These are phyloP conservation scores for Nasonia longicornis DNA, from an alignment of 1,140 invertebrate genomes.

Conservation along the genomic window DNA sequence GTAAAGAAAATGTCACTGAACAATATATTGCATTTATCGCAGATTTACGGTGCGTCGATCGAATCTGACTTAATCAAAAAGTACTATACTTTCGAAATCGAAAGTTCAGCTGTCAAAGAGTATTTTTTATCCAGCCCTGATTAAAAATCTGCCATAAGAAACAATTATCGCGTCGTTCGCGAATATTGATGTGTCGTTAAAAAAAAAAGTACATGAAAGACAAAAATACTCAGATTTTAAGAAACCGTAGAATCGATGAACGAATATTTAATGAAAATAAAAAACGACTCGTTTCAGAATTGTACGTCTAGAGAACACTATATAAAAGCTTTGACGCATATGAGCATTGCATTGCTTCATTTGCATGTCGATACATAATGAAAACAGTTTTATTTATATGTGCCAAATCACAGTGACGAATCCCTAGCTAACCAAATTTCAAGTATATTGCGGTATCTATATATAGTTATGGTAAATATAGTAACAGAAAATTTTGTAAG, in stretches of 20 bases:
- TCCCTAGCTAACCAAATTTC: background rate
- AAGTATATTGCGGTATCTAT: background rate
- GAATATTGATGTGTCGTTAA: conserved; percentile 39
- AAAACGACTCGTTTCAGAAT: conserved; percentile 33
- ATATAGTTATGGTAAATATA: background rate
- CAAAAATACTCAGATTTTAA: conserved; percentile 32
- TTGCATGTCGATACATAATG: background rate
- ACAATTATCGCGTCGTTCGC: conserved; percentile 30
- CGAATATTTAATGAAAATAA: conserved; percentile 8
- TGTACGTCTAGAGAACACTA: background rate
- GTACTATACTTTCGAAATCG: background rate
- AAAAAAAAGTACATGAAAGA: conserved; percentile 31
- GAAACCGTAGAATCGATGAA: conserved; percentile 13
- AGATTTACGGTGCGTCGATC: too few species aligned
- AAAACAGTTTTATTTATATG: conserved; percentile 6
- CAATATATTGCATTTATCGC: background rate
- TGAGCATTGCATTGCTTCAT: background rate
- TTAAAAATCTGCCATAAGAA: conserved; percentile 40
- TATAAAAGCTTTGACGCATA: background rate
- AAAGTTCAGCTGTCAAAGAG: conserved; percentile 31
- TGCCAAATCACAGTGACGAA: background rate
- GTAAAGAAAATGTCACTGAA: background rate
- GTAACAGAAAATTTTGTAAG: conserved; percentile 5
- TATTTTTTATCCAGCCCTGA: background rate
- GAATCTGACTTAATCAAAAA: background rate